Evolutionary conservation across 2,113 vertebrate species (phyloP), one percentile per base, ranked within the genome.

Genomic region (Caloenas nicobarica): DNA sequence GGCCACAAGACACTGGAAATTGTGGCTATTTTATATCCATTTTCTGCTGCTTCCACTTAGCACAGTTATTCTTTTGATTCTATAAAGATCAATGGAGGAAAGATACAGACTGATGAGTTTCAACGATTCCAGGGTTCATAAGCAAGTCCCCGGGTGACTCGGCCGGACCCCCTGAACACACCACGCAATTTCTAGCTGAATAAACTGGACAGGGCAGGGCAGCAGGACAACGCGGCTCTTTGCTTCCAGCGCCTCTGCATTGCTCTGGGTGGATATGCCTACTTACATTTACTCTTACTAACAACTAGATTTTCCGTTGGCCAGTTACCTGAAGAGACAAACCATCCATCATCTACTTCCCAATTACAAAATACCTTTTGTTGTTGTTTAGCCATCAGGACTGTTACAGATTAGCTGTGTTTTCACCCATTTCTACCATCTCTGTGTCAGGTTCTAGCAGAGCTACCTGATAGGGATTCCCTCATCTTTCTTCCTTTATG

Each of bases 121-220:
- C 51, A 86, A 65, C 2, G 1, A 78, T 46, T 70, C 64, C 0
- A 0, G 60, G 58, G 69, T 51, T 58, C 46, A 28, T 23, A 76
- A 71, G 61, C 81, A 89, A 84, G 60, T 7, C 31, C 21, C 10
- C 2, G 1, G 22, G 51, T 50, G 64, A 42, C 42, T 33, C 22
- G 23, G 29, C 28, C 56, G 81, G 73, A 93, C 33, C 61, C 69
- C 17, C 71, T 34, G 53, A 79, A 51, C 38, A 68, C 38, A 19
- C 1, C 26, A 21, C 2, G 2, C 16, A 12, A 51, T n/a, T 81
- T 72, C 53, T 26, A 83, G 16, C 28, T 0, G 0, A 60, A 33
- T 14, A 74, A 74, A 62, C n/a, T 10, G n/a, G 46, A 64, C 0
- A 11, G 36, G 33, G 60, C 51, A 86, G 50, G 24, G 40, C 11